Evolutionary conservation across 2,888 invertebrate genomes (phyloP).

Genomic region (Idaea dimidiata): DNA sequence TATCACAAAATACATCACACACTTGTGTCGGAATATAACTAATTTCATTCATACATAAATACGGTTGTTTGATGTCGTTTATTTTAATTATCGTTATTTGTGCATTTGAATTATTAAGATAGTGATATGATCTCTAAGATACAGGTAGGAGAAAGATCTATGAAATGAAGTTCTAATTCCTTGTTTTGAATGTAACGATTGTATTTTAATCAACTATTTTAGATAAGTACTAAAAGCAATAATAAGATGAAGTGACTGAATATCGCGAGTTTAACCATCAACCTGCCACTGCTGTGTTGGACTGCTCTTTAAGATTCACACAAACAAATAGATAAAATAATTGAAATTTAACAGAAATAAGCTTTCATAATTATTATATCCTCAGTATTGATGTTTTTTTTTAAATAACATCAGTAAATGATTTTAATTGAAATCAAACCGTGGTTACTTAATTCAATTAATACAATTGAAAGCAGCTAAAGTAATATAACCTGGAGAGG

Average conservation of each 20-base stretch:
- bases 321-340: no score
- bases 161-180: background rate
- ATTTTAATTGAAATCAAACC: no score
- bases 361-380: no score
- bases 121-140: background rate
- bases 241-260: background rate
- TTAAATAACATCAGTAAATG: no score
- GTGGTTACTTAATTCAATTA: no score
- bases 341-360: no score
- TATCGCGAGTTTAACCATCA: background rate
- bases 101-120: background rate
- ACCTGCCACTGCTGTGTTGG: background rate
- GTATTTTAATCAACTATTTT: background rate
- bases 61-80: background rate
- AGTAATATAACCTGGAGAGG: no score
- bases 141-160: background rate
- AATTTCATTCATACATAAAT: background rate
- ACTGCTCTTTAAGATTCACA: background rate
- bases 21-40: background rate
- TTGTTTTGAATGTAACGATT: background rate
- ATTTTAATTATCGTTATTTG: background rate
- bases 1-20: constrained; percentile 53
- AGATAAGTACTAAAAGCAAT: background rate
- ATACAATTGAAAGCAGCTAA: no score
- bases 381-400: no score